Percentiles rank a stretch among this genome's conserved stretches.
phyloP scores from a whole-genome alignment of 2,888 invertebrate species.

The Drosophila diplacantha region DNA sequence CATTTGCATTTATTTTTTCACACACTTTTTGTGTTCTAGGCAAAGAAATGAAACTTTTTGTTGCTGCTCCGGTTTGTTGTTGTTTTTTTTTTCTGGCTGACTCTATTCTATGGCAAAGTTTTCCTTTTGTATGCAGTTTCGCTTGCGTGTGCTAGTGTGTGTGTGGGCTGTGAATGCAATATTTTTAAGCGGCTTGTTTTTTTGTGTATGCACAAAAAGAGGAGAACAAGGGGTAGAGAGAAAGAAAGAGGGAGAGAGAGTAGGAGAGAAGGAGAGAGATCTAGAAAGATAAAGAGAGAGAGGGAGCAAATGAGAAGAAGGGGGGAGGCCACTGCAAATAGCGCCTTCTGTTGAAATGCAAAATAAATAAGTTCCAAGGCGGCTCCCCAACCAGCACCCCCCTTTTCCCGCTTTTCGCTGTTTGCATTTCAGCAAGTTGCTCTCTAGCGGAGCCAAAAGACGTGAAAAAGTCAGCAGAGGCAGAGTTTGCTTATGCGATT shows the following conservation, averaged over 20 bases:
- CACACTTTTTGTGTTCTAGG: constrained; percentile 57
- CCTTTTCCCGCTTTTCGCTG: constrained; percentile 5
- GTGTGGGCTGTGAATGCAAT: constrained; percentile 56
- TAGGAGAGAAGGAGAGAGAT: background rate
- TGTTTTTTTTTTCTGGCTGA: constrained; percentile 31
- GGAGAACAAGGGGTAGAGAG: constrained; percentile 9
- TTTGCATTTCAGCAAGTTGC: constrained; percentile 61
- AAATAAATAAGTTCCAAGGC: constrained; percentile 42
- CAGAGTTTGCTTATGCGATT: constrained; percentile 62
- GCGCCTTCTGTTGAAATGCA: constrained; percentile 47
- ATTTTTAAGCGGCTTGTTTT: constrained; percentile 67
- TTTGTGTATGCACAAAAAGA: constrained; percentile 27
- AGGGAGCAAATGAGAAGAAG: background rate
- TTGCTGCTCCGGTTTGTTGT: constrained; percentile 37
- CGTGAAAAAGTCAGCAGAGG: constrained; percentile 11
- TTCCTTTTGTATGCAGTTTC: constrained; percentile 26
- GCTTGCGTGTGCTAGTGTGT: constrained; percentile 27
- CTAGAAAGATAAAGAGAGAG: background rate
- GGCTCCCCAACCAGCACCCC: constrained; percentile 5
- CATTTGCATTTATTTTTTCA: constrained; percentile 31
- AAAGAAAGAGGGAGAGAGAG: background rate
- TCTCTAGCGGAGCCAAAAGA: constrained; percentile 32
- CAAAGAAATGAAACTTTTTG: constrained; percentile 57
- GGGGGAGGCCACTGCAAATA: constrained; percentile 47
- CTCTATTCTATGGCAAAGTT: constrained; percentile 49